phyloP scores from a whole-genome alignment of 2,888 invertebrate species.

The Dromius quadrimaculatus region DNA sequence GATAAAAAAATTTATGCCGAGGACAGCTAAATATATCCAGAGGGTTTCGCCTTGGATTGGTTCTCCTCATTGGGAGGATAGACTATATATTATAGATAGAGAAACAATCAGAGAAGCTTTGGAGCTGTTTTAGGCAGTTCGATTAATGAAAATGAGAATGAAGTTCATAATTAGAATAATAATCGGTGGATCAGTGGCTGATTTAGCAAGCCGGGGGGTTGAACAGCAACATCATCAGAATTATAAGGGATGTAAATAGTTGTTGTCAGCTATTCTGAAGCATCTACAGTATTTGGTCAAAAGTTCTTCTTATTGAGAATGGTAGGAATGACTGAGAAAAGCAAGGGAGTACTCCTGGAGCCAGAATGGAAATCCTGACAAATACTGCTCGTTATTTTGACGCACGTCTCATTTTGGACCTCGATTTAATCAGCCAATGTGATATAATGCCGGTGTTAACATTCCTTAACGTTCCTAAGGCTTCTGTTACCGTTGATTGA shows the following conservation, averaged over 20 bases:
- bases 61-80: too few relatives aligned
- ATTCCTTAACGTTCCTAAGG: conserved; percentile 41
- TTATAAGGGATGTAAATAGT: too few relatives aligned
- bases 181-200: too few relatives aligned
- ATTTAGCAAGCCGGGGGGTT: too few relatives aligned
- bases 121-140: too few relatives aligned
- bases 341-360: conserved; percentile 7
- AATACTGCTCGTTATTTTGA: conserved; percentile 50
- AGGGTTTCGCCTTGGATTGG: conserved; percentile 5
- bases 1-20: conserved; percentile 46
- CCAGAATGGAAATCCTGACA: conserved; percentile 47
- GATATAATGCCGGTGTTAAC: conserved; percentile 50
- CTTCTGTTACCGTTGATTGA: neutral
- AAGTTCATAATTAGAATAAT: too few relatives aligned
- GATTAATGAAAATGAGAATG: too few relatives aligned
- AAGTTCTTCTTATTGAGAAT: neutral
- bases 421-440: conserved; percentile 49
- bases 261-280: too few relatives aligned
- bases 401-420: conserved; percentile 50
- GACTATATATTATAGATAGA: too few relatives aligned
- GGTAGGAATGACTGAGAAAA: conserved; percentile 5
- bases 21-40: conserved; percentile 49
- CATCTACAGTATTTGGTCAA: too few relatives aligned
- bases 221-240: too few relatives aligned
- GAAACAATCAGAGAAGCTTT: too few relatives aligned